Evolutionary conservation across 2,888 invertebrate species (phyloP).

Genomic region (Megamerina dolium): DNA sequence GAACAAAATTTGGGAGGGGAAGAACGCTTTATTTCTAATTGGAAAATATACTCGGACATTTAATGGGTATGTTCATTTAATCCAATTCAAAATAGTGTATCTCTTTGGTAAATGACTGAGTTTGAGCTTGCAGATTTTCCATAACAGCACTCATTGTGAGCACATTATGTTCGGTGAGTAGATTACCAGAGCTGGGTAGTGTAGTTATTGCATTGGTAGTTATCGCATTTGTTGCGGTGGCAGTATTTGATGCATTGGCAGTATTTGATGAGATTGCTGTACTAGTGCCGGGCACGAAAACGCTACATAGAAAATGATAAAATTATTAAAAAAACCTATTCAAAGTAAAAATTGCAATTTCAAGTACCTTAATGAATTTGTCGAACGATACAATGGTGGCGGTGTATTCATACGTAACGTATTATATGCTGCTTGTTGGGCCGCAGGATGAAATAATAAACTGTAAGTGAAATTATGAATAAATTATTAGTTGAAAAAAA

Average conservation of each 20-base stretch:
- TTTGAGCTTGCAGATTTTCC: slow-evolving; percentile 24
- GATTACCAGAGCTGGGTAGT: slow-evolving; percentile 13
- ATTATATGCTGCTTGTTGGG: slow-evolving; percentile 50
- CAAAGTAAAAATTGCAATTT: too few species aligned
- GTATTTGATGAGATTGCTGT: too few species aligned
- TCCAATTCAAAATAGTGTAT: slow-evolving; percentile 33
- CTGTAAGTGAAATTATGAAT: slow-evolving; percentile 49
- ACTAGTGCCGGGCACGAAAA: slow-evolving; percentile 20
- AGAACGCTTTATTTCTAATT: slow-evolving; percentile 22
- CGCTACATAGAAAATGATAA: slow-evolving; percentile 18
- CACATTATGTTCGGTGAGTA: slow-evolving; percentile 24
- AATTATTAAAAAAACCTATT: not conserved
- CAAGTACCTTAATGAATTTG: slow-evolving; percentile 65
- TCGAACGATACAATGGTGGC: slow-evolving; percentile 87
- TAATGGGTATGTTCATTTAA: slow-evolving; percentile 30
- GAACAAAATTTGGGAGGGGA: too few species aligned
- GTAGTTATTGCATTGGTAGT: slow-evolving; percentile 17
- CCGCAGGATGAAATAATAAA: slow-evolving; percentile 62
- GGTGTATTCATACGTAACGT: slow-evolving; percentile 57
- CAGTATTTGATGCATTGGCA: not conserved
- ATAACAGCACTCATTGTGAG: slow-evolving; percentile 21
- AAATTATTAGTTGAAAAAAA: not conserved
- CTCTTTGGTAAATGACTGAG: slow-evolving; percentile 25
- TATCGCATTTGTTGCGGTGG: slow-evolving; percentile 11
- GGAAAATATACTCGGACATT: too few species aligned